Evolutionary conservation across 1,140 invertebrate species (phyloP), one percentile per base, ranked within the genome.

Genomic region (Caenorhabditis inopinata): DNA sequence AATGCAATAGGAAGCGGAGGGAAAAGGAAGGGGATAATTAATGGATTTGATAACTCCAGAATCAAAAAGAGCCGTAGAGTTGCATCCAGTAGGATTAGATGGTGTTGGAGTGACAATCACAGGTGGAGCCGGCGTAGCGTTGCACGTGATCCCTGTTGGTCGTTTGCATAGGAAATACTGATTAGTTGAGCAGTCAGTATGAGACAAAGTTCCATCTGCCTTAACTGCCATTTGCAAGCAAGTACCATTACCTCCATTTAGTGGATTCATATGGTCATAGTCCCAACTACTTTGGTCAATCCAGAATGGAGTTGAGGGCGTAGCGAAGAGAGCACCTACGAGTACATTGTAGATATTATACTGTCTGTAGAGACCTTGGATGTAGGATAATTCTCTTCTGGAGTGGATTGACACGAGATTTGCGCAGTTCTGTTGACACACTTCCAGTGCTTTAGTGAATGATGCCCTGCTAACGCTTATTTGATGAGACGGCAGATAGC

Each of bases 121-220:
- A 0, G 58, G 58, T 1, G 58, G 58, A 6, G 58, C 25, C 9
- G 58, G 58, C 3, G 58, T 68, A 9, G 32, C 9, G 32, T 35
- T 68, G 5, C 58, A 68, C 11, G 25, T 29, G 12, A 29, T 42
- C 1, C 58, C 58, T 21, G 32, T 38, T 18, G 58, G 58, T 21
- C 58, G 58, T 38, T 68, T 68, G 23, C 58, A 68, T 18, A 68
- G 4, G 32, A 68, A 68, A 27, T 68, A 68, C 3, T 68, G 58
- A n/a, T 18, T 68, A 6, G 58, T n/a, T 68, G 27, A 21, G 32
- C 58, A 68, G 38, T 68, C 58, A 23, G 16, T 18, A 38, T 68
- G 29, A 38, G 27, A 68, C 58, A 29, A 68, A 9, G 58, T 68
- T 16, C 29, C 29, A 68, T 68, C 58, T 3, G 32, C 38, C 9